Evolutionary conservation across 2,888 invertebrate species (phyloP).

Genomic region (Chalcis sispes): DNA sequence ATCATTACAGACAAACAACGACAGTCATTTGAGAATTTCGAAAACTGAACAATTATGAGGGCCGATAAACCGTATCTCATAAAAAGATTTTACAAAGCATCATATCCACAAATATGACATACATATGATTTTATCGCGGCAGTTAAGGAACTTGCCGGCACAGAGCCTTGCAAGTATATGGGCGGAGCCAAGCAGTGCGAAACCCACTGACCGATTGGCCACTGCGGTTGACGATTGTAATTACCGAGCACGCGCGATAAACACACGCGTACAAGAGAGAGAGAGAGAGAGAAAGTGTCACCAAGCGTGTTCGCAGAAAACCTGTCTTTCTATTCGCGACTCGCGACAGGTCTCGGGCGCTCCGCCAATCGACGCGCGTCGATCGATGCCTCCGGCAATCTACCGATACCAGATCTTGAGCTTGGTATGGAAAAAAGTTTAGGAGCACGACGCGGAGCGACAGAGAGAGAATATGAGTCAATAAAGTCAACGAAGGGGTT

Average conservation of each 20-base stretch:
- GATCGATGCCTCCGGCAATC: constrained; percentile 29
- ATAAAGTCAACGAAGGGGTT: neutral
- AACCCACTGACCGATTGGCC: constrained; percentile 54
- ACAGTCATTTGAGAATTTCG: no score
- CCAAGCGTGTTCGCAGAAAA: constrained; percentile 38
- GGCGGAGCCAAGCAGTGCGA: constrained; percentile 41
- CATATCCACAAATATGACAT: neutral
- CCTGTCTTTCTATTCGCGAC: constrained; percentile 44
- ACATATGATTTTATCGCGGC: neutral
- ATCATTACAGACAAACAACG: no score
- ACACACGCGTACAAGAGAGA: constrained; percentile 19
- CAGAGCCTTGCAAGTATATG: neutral
- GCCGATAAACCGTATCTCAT: no score
- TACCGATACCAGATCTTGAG: neutral
- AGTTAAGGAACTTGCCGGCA: no score
- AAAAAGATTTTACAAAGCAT: neutral
- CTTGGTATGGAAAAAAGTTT: neutral
- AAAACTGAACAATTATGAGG: no score
- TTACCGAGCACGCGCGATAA: constrained; percentile 43
- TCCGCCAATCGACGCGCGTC: constrained; percentile 40
- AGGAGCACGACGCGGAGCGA: no score
- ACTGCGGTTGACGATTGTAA: constrained; percentile 31
- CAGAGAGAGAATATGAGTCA: neutral
- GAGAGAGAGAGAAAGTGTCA: no score
- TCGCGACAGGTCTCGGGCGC: constrained; percentile 35